Evolutionary conservation across 1,140 invertebrate species (phyloP), one percentile per base, ranked within the genome.

Genomic region (Epicauta chinensis): DNA sequence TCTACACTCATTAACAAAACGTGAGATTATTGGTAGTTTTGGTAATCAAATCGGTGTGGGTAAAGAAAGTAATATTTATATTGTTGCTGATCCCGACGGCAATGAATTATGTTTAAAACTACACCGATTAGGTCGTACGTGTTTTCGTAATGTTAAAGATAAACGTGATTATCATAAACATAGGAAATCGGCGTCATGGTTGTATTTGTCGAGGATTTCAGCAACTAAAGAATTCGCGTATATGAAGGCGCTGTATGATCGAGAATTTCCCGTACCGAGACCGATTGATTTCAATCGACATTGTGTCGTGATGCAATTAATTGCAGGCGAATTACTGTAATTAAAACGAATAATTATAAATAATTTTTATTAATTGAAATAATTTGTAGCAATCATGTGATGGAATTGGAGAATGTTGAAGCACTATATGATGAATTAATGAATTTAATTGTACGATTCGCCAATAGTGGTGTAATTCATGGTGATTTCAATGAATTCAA

Each of bases 401-500:
- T 82, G 49, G 80, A 90, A 66, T 73, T 97, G 2, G 73, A 81
- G 2, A 81, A 97, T 69, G 77, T 88, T 0, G 87, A 86, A 62
- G 74, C 69, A 9, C 75, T 98, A 0, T 99, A 98, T 67, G 92
- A 97, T 64, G 87, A 96, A 61, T 77, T 98, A 51, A 99, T 99
- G 96, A 82, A 91, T 63, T 75, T 99, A 3, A 91, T 99, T 49
- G 83, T 98, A 0, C 80, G 81, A 52, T 75, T 99, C 29, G 97
- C 86, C 15, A 90, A 93, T 72, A 84, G 87, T 69, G 97, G 97
- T 1, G 89, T 99, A 1, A 98, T 99, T 64, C 97, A 99, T 72
- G 91, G 95, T 2, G 97, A 99, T 77, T 98, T 98, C 63, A 99
- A 99, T 71, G 97, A 99, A 75, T 99, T 99, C 69, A 99, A 98